phyloP scores from a whole-genome alignment of 2,888 invertebrate species.

The Chalcis sispes region DNA sequence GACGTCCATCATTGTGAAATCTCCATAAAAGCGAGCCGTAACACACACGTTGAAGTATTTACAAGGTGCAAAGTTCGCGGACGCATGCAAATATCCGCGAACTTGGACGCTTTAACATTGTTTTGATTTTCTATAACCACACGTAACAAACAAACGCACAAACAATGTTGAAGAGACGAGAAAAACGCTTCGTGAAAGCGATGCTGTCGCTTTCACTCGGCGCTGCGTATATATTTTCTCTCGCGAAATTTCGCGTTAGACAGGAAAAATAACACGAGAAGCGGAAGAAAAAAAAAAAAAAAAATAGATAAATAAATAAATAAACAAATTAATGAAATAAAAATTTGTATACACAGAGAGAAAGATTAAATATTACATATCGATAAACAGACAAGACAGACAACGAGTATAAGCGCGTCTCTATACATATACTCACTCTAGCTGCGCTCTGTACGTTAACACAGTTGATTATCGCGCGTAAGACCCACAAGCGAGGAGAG shows the following conservation, averaged over 20 bases:
- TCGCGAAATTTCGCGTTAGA: too few relatives aligned
- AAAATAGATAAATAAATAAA: too few relatives aligned
- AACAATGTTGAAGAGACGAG: too few relatives aligned
- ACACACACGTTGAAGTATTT: not conserved
- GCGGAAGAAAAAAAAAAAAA: not conserved
- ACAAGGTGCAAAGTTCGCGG: not conserved
- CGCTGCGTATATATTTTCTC: too few relatives aligned
- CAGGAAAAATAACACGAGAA: too few relatives aligned
- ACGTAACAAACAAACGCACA: too few relatives aligned
- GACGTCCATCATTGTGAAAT: constrained; percentile 16
- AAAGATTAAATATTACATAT: not conserved
- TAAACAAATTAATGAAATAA: not conserved
- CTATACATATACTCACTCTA: constrained; percentile 73
- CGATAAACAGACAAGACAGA: not conserved
- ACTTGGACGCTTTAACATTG: too few relatives aligned
- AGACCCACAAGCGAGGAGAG: constrained; percentile 59
- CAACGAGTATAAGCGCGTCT: constrained; percentile 9
- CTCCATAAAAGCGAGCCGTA: not conserved
- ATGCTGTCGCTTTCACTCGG: too few relatives aligned
- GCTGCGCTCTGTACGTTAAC: constrained; percentile 72
- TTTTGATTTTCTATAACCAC: too few relatives aligned
- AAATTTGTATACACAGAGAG: not conserved
- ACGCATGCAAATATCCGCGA: too few relatives aligned
- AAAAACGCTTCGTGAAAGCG: too few relatives aligned
- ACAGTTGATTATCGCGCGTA: constrained; percentile 31